Base-by-base conservation (phyloP, 2,113 vertebrate species). In the Catharus bicknelli region DNA sequence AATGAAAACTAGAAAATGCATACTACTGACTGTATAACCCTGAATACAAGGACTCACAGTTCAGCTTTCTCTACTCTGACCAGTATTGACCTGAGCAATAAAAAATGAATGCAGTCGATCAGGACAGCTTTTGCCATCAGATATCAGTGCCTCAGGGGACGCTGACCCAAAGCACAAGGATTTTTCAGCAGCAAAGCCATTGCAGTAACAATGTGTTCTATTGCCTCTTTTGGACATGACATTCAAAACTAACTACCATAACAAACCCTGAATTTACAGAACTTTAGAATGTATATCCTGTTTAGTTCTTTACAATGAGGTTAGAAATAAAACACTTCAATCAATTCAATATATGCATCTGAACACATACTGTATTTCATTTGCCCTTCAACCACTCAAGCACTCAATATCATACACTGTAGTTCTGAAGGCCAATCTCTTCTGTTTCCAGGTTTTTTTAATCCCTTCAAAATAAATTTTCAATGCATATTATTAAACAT, bases 71-170 rank as follows among this genome's bases (percentile, higher is more conserved):
- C 77, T 69, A 32, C 34, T 40, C 83, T 90, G 47, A 58, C 22
- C 53, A 78, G 38, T 90, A 92, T 76, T 5, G 90, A 95, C 77
- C 59, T 23, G 57, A 81, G 83, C 73, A 64, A 88, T 78, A 77
- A 91, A 78, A 91, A 97, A 73, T 84, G 51, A 93, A 92, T 66
- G 90, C 72, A 88, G 42, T 67, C 7, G 13, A 91, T 93, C 70
- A 66, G 70, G 23, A 87, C 14, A 78, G 55, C 50, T 86, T 54
- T 74, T 94, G 86, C 90, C 76, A 92, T 74, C 70, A 94, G 75
- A 86, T 78, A 79, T 21, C 54, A 48, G 42, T 27, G 80, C 94
- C 80, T 54, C 81, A 38, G 66, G 86, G 83, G 34, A 88, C 47
- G 53, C 32, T 86, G 68, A 81, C 57, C n/a, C 61, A 83, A 64